Percentiles rank a stretch among this genome's conserved stretches.
Conservation (phyloP, 1,140 invertebrate species). For the Pachypeltis micranthus region DNA sequence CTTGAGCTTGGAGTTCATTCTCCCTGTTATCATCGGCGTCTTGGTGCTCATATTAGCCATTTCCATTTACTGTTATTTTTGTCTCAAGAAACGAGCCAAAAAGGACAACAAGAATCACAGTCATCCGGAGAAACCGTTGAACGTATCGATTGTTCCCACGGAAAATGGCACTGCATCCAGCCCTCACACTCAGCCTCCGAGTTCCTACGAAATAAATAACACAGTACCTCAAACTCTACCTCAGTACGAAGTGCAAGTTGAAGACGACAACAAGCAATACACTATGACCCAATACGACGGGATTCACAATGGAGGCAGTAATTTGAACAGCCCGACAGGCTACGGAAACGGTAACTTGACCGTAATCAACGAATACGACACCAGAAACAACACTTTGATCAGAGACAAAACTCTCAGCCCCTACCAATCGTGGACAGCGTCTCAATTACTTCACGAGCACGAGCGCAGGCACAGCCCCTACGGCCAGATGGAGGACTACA, state of each 20-base stretch:
- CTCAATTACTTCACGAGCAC: conserved; percentile 45
- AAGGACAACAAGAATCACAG: conserved; percentile 25
- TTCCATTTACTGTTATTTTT: conserved; percentile 38
- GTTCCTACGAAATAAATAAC: neutral
- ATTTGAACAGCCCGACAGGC: conserved; percentile 17
- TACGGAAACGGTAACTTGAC: conserved; percentile 23
- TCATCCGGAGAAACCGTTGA: conserved; percentile 28
- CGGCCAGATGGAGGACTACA: conserved; percentile 27
- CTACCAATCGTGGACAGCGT: conserved; percentile 45
- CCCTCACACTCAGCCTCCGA: conserved; percentile 19
- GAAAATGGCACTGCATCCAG: conserved; percentile 24
- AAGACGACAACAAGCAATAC: conserved; percentile 37
- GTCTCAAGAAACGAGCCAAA: conserved; percentile 32
- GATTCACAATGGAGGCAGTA: conserved; percentile 11
- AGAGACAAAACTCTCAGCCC: conserved; percentile 39
- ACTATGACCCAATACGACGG: conserved; percentile 35
- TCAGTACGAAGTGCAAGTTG: conserved; percentile 29
- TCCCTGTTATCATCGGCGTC: conserved; percentile 35
- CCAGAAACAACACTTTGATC: conserved; percentile 31
- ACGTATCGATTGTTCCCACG: conserved; percentile 29
- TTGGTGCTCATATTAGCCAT: conserved; percentile 33
- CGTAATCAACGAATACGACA: conserved; percentile 26
- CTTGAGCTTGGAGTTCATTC: conserved; percentile 33
- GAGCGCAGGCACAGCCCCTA: conserved; percentile 42
- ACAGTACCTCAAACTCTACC: conserved; percentile 23